Base-by-base conservation (phyloP, 23 tunicate genomes). In the Ciona savignyi region DNA sequence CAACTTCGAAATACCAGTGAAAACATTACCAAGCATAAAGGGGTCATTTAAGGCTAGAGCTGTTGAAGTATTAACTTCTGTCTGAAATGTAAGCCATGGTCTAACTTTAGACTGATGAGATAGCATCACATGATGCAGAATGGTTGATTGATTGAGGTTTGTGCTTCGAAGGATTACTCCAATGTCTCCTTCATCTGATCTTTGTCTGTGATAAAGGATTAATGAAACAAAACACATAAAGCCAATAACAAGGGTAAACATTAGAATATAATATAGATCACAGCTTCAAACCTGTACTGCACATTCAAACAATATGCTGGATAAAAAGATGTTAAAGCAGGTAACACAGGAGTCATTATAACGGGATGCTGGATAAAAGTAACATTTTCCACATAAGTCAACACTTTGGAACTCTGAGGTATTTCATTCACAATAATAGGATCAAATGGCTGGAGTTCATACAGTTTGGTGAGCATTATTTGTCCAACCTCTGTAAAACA, bases 271-370 rank as follows among this genome's bases (percentile, higher is more conserved):
- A n/a, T n/a, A n/a, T n/a, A n/a, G n/a, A n/a, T n/a, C n/a, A n/a
- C n/a, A n/a, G n/a, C n/a, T n/a, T n/a, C 23, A n/a, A 27, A 85
- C 97, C 80, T 91, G 80, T 91, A 91, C 0, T 76, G 51, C 22
- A 91, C 76, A 2, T 73, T 70, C 21, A 91, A 63, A 42, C 97
- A 91, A 29, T 78, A 63, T 23, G 34, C 77, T 2, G 86, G 86
- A 71, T 91, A 91, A 60, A 70, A 91, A 21, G 25, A 62, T 32
- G 51, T 71, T 1, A 91, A 24, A 1, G 72, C 70, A 21, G 97
- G 97, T 19, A 91, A 71, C 35, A 63, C 23, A 6, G 91, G 83
- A 64, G 78, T 87, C 60, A 64, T 51, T 9, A 88, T 25, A n/a
- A 77, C 19, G 87, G 96, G 25, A 23, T 25, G 20, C 33, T 30